Base-by-base conservation (phyloP, 2,797 vertebrate genomes). In the Anolis apletophallus region DNA sequence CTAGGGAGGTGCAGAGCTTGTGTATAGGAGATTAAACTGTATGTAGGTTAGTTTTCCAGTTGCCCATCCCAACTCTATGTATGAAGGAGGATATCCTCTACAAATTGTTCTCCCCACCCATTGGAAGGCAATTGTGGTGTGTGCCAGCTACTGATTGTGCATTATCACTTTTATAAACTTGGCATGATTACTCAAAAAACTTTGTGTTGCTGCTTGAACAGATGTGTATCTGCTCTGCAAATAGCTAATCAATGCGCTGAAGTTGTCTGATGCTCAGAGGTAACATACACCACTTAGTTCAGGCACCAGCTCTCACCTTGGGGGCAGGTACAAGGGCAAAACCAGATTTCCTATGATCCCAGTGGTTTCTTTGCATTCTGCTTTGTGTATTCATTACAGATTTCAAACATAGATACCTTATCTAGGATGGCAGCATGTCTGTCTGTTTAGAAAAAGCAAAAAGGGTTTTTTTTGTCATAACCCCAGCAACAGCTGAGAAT, bases 401-500 rank as follows among this genome's bases (percentile, higher is more conserved):
- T 86, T 40, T 67, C 34, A 82, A 77, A 69, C 76, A 67, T 11
- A 68, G 29, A 69, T 75, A 85, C 64, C 81, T 87, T 13, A 12
- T 32, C 36, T 82, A 16, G 0, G 17, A 3, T n/a, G 68, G 81
- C 19, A 69, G 69, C 17, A 46, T 82, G 26, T 57, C 0, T 0
- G 59, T 32, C 36, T 76, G 57, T 29, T 36, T 0, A 57, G 2
- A 3, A 19, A 34, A 88, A 26, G 34, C 55, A 16, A 36, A 67
- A 74, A 32, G 77, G 29, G 80, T 64, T 86, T 64, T 85, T 85
- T 85, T 54, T 73, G 75, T 82, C 79, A 88, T 64, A 85, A 78
- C 32, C 74, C 26, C 67, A 32, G 67, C 75, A 79, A 79, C 46
- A 64, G 73, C 40, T 71, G 55, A 78, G 13, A 34, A 76, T 40